phyloP scores from a whole-genome alignment of 2,797 vertebrate species.

The Amniataba percoides region DNA sequence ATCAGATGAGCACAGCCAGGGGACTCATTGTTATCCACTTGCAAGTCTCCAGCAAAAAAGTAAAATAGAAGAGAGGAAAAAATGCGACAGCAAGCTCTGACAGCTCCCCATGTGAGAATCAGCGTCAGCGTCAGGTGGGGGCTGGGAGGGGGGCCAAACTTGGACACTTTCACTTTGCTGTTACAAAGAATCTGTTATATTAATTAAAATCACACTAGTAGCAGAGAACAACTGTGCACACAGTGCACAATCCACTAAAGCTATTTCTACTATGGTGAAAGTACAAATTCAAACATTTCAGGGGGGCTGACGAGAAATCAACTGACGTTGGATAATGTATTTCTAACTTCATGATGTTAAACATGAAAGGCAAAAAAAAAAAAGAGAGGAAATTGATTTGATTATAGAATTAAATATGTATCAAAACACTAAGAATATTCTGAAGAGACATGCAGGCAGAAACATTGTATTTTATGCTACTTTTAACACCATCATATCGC shows the following conservation, averaged over 20 bases:
- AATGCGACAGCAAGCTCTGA: constrained; percentile 69
- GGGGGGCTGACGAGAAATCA: neutral
- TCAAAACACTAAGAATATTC: constrained; percentile 4
- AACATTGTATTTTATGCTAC: neutral
- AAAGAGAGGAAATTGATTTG: neutral
- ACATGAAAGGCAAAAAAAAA: constrained; percentile 8
- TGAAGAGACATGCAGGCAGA: neutral
- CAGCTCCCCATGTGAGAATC: constrained; percentile 73
- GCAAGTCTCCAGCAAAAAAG: constrained; percentile 67
- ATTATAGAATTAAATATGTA: constrained; percentile 9
- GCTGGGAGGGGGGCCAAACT: constrained; percentile 26
- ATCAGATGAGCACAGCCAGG: constrained; percentile 80
- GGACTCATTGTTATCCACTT: constrained; percentile 81
- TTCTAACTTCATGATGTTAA: constrained; percentile 13
- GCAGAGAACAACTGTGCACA: constrained; percentile 18
- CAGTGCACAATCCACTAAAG: constrained; percentile 27
- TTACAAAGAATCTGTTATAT: constrained; percentile 40
- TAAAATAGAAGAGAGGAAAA: constrained; percentile 46
- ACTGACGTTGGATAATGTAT: constrained; percentile 19
- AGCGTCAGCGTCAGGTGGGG: constrained; percentile 45
- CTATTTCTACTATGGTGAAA: constrained; percentile 19
- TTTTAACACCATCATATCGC: neutral
- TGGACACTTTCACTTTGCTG: constrained; percentile 55
- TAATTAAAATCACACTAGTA: constrained; percentile 36
- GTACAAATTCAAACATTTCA: constrained; percentile 44